Base-by-base conservation (phyloP, 1,140 invertebrate genomes). In the Oryctes rhinoceros region DNA sequence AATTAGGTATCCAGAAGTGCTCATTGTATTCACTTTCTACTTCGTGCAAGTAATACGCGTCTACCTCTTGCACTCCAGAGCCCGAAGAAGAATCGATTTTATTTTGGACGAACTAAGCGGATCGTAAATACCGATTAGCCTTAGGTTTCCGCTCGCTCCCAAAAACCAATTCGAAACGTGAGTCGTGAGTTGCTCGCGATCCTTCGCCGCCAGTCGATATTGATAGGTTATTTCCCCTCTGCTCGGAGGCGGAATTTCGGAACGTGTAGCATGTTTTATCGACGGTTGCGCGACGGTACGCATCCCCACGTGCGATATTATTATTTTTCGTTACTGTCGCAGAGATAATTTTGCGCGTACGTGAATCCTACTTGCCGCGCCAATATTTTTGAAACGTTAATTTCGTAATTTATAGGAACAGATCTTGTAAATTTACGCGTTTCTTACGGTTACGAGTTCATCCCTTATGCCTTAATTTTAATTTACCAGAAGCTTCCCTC, bases 121-220 rank as follows among this genome's bases (percentile, higher is more conserved):
- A 53, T 53, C 49, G 49, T 53, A 53, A 53, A 53, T 53, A 53
- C 49, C 49, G 49, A 53, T 53, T 53, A 53, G 49, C 49, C 13
- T 53, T 53, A 53, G 4, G 49, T 53, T 53, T 53, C 49, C 49
- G 49, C 49, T n/a, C 49, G 49, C 49, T 48, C n/a, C 10, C 11
- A 3, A 53, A 53, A 53, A 53, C 49, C 49, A 53, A 53, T 53
- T 53, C 11, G 49, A 53, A 15, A 53, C 49, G 49, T 53, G 49
- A 53, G 49, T 53, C 10, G 49, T 11, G 49, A 53, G 49, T 3
- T 53, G 13, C 49, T 11, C 49, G 11, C 49, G 39, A 39, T 39
- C 49, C 49, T 53, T 15, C 49, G 49, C 11, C 49, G 49, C 4
- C 49, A 53, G 49, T 53, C 49, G 49, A 53, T 53, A n/a, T 53